Percentiles rank a stretch among this genome's conserved stretches.
Evolutionary conservation across 2,888 invertebrate species (phyloP).

Genomic region (Drosophila incognita): DNA sequence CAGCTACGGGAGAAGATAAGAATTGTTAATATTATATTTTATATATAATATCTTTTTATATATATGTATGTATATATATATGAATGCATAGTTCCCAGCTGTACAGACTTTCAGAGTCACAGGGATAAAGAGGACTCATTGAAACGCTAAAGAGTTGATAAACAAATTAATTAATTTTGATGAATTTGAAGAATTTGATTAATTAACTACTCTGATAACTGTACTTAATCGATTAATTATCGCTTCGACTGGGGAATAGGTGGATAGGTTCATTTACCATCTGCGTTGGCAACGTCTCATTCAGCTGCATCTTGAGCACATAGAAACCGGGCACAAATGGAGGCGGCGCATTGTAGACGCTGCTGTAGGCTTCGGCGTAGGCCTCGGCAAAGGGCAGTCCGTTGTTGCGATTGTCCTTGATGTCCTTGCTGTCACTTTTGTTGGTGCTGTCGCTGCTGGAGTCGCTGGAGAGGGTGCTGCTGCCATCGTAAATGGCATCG

Average conservation of each 20-base stretch:
- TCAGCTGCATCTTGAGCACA: constrained; percentile 87
- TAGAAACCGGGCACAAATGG: constrained; percentile 90
- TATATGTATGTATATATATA: too few relatives aligned
- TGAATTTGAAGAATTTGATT: background rate
- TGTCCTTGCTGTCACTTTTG: constrained; percentile 8
- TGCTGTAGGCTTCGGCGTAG: constrained; percentile 75
- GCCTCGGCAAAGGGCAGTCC: constrained; percentile 83
- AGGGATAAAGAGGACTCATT: background rate
- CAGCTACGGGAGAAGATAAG: constrained; percentile 85
- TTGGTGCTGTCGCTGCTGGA: constrained; percentile 21
- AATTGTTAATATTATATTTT: too few relatives aligned
- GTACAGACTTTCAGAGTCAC: background rate
- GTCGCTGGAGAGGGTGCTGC: constrained; percentile 27
- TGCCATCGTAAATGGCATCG: constrained; percentile 86
- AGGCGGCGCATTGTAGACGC: constrained; percentile 85
- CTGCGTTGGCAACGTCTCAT: constrained; percentile 82
- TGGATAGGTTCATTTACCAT: constrained; percentile 72
- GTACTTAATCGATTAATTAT: background rate
- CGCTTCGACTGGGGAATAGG: background rate
- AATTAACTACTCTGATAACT: background rate
- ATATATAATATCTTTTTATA: too few relatives aligned
- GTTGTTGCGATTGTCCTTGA: constrained; percentile 58
- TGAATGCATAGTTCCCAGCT: background rate
- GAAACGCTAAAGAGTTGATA: background rate
- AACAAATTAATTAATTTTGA: background rate